Evolutionary conservation across 2,888 invertebrate species (phyloP).

Genomic region (Tinea trinotella): DNA sequence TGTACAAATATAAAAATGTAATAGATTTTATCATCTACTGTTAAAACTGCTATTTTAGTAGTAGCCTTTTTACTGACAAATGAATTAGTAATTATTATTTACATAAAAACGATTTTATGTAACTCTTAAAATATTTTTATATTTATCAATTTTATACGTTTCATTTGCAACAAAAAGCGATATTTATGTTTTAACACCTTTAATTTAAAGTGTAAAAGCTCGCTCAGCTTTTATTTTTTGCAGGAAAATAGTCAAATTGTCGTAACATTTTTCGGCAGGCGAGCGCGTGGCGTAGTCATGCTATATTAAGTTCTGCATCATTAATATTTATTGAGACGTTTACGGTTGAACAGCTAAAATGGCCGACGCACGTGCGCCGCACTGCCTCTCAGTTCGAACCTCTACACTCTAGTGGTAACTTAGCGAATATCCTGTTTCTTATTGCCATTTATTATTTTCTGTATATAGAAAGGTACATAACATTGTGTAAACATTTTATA

Average conservation of each 20-base stretch:
- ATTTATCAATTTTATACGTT: conserved; percentile 2
- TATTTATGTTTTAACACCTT: conserved; percentile 12
- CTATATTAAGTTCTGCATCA: conserved; percentile 59
- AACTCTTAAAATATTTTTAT: neutral
- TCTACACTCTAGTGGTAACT: conserved; percentile 12
- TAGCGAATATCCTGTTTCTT: conserved; percentile 18
- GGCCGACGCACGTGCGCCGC: conserved; percentile 18
- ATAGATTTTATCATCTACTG: too few relatives aligned
- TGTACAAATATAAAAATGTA: too few relatives aligned
- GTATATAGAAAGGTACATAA: neutral
- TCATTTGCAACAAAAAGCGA: conserved; percentile 3
- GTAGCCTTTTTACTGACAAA: too few relatives aligned
- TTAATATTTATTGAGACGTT: conserved; percentile 64
- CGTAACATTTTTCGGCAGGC: conserved; percentile 54
- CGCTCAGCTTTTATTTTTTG: conserved; percentile 15
- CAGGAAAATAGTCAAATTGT: conserved; percentile 36
- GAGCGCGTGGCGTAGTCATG: conserved; percentile 13
- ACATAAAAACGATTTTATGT: neutral
- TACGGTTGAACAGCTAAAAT: conserved; percentile 43
- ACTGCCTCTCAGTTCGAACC: conserved; percentile 7
- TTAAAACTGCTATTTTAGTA: too few relatives aligned
- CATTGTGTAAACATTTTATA: too few relatives aligned
- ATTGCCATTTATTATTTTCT: neutral
- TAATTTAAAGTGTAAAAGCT: conserved; percentile 15
- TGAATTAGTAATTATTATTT: neutral